Base-by-base conservation (phyloP, 2,888 invertebrate species). In the Plusia festucae region DNA sequence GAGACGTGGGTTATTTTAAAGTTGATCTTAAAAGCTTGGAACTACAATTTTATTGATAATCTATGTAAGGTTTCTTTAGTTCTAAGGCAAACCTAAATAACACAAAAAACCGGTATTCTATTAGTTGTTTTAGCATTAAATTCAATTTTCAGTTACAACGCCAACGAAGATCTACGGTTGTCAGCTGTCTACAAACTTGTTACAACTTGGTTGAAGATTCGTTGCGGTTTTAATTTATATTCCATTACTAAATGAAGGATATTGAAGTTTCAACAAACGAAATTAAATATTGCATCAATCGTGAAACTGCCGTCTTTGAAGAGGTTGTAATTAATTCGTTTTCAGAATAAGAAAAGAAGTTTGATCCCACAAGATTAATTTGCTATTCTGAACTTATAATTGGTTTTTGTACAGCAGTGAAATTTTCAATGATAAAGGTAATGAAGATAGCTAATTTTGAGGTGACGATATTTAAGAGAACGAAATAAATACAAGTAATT, bases 111-210 rank as follows among this genome's bases (percentile, higher is more conserved):
- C n/a, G n/a, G n/a, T n/a, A 22, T 61, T 60, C 13, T 20, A 27
- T 24, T 52, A n/a, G 34, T 34, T 30, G 63, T 66, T 51, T 63
- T 44, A 20, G 57, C 56, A 68, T 63, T 56, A 68, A 40, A 65
- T 63, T 61, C 56, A 59, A 54, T 49, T 53, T 49, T 53, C 22
- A 65, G 40, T 51, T 18, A 63, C 61, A 66, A 53, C 16, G 53
- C 20, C 53, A 49, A 24, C 60, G 20, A 8, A 64, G 72, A 51
- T 62, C 32, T 30, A 57, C 61, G 64, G 52, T 59, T 75, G 63
- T 71, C 72, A 65, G 9, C 55, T 52, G 55, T 71, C 61, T 32
- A 27, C 22, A 18, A 60, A 70, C 8, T 67, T 15, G 8, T 34
- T 49, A 46, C 30, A 13, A 68, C 7, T 71, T 71, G 49, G 46